These are phyloP conservation scores for Oncopodura yosiiana DNA, from an alignment of 1,140 invertebrate genomes.

Conservation along the genomic window DNA sequence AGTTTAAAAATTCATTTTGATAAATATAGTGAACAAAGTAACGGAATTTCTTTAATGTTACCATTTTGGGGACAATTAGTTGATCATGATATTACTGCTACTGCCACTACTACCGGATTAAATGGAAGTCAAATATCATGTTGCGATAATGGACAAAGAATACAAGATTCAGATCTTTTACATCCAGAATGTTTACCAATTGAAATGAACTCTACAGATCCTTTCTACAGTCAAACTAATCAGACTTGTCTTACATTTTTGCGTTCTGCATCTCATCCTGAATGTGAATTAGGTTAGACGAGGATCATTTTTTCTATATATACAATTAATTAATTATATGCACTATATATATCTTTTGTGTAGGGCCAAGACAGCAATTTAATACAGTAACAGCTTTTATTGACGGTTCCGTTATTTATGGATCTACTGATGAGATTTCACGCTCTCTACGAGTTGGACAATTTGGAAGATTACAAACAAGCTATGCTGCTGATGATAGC, in stretches of 20 bases:
- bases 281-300: constrained; percentile 59
- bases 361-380: constrained; percentile 19
- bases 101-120: constrained; percentile 49
- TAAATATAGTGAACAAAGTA: background rate
- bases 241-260: constrained; percentile 74
- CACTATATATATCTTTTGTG: background rate
- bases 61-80: constrained; percentile 67
- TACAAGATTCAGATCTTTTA: constrained; percentile 1
- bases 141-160: background rate
- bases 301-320: no score
- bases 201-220: constrained; percentile 52
- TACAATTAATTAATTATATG: background rate
- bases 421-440: constrained; percentile 60
- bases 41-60: background rate
- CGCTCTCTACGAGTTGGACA: constrained; percentile 46
- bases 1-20: constrained; percentile 8
- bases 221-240: constrained; percentile 54
- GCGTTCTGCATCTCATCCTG: constrained; percentile 69
- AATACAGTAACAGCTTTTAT: constrained; percentile 67
- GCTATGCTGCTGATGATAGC: constrained; percentile 51
- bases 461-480: constrained; percentile 56
- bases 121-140: constrained; percentile 3
- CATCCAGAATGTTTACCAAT: constrained; percentile 79
- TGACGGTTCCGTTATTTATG: constrained; percentile 85
- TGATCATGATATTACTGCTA: constrained; percentile 73